Evolutionary conservation across 92 coral and sea anemone species (phyloP), one percentile per base, ranked within the genome.

Genomic region (Diadumene lineata): DNA sequence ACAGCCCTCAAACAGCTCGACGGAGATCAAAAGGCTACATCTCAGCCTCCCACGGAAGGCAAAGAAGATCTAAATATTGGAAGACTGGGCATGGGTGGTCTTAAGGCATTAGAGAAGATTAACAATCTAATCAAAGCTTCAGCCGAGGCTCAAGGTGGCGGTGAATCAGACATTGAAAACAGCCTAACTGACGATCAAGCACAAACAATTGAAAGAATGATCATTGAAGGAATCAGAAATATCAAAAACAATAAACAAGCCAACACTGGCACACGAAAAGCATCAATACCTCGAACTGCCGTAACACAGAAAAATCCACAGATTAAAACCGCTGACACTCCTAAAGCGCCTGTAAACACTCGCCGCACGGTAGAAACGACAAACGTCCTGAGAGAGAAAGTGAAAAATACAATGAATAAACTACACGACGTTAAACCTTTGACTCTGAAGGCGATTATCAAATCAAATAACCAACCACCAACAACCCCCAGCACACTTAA

Each of bases 131-230:
- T 94, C 60, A 94, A 91, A 60, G 97, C 96, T 1, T 94, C 98
- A 0, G 98, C 96, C 7, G 98, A 92, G 68, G 78, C 89, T 2
- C 94, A 89, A 46, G 93, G 89, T 0, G 92, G 91, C 11, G 97
- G 89, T 48, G 89, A 86, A n/a, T 84, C 74, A 19, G 58, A 69
- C 43, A 26, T 88, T 10, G 98, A 89, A n/a, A 92, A 89, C 51
- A 85, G 92, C 2, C 74, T 94, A 27, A 94, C 98, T 11, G 98
- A 94, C 56, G 98, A 91, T 17, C 98, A 94, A 62, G 98, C 96
- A 61, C 96, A 91, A 38, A 88, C 93, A 1, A 94, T 94, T 62
- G 98, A 94, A 34, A 79, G 98, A 64, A 94, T 94, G 98, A 94
- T 94, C 24, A 96, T 96, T 21, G 99, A 93, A 70, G 99, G 99